phyloP scores from a whole-genome alignment of 2,797 vertebrate species.

The Diplodus puntazzo region DNA sequence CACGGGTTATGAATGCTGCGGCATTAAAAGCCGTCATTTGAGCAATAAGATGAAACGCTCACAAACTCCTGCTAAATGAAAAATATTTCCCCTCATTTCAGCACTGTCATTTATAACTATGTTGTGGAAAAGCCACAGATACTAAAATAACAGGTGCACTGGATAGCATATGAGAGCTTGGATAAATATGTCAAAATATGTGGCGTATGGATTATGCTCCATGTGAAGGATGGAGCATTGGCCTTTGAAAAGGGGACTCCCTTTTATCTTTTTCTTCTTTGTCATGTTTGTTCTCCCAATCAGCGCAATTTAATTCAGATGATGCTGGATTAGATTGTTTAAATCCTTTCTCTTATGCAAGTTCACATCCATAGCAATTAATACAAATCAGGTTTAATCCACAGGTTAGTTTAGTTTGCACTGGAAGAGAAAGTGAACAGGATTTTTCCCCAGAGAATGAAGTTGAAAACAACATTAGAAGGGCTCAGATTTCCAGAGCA shows the following conservation, averaged over 20 bases:
- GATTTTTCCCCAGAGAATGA: background rate
- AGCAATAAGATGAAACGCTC: conserved; percentile 78
- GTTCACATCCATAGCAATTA: background rate
- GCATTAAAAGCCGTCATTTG: conserved; percentile 81
- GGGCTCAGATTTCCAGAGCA: conserved; percentile 49
- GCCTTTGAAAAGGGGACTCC: conserved; percentile 17
- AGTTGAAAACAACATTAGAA: conserved; percentile 42
- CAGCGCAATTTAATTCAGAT: conserved; percentile 2
- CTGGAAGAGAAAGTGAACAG: background rate
- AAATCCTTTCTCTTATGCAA: background rate
- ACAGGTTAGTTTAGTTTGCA: background rate
- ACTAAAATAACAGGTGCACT: conserved; percentile 60
- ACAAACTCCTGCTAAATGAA: conserved; percentile 70
- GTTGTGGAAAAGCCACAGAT: conserved; percentile 48
- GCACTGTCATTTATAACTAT: conserved; percentile 72
- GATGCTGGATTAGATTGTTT: conserved; percentile 11
- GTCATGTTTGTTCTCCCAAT: conserved; percentile 14
- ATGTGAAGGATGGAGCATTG: conserved; percentile 23
- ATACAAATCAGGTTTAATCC: background rate
- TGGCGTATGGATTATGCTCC: conserved; percentile 48
- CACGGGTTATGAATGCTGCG: conserved; percentile 74
- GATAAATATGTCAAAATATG: conserved; percentile 56
- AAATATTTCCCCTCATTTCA: conserved; percentile 70
- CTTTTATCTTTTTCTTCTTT: background rate
- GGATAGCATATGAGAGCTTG: conserved; percentile 1